Base-by-base conservation (phyloP, 2,113 vertebrate genomes). In the Albula glossodonta region DNA sequence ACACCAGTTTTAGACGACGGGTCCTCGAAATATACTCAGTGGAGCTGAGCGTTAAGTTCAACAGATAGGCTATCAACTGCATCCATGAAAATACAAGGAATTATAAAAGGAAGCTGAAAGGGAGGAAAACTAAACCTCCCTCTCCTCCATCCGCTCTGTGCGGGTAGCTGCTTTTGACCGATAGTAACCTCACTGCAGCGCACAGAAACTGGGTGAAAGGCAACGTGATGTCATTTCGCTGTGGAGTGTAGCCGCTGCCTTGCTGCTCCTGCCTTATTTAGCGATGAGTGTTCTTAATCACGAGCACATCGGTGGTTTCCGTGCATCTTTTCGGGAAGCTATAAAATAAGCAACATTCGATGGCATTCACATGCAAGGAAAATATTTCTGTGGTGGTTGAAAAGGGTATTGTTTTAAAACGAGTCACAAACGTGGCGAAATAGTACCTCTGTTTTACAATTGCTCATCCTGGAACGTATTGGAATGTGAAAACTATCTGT, bases 161-260 rank as follows among this genome's bases (percentile, higher is more conserved):
- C 63, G 56, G 17, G 82, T 41, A n/a, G 0, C 91, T 89, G 15
- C 15, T 87, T 91, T 31, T 95, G 94, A 94, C 94, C 94, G 95
- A 86, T 81, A 50, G 95, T 96, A 93, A 96, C 94, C 94, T 90
- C 93, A 53, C 31, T 77, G 92, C 92, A 93, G 92, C 90, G 78
- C 4, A n/a, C 87, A 81, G 88, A 89, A 94, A 94, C 88, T 96
- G 88, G 95, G 95, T 95, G 94, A 96, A 96, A 96, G 95, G 93
- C 90, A 88, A 94, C 87, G 92, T 95, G 94, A 95, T 91, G 93
- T 95, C 95, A 94, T 87, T 66, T 90, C 56, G 19, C 41, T 78
- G 9, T 66, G 78, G 41, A 41, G 11, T 3, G 2, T 12, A n/a
- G 50, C 82, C 41, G 57, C 85, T 86, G 87, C 86, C 86, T 87